Evolutionary conservation across 2,888 invertebrate species (phyloP).

Genomic region (Brenthis daphne): DNA sequence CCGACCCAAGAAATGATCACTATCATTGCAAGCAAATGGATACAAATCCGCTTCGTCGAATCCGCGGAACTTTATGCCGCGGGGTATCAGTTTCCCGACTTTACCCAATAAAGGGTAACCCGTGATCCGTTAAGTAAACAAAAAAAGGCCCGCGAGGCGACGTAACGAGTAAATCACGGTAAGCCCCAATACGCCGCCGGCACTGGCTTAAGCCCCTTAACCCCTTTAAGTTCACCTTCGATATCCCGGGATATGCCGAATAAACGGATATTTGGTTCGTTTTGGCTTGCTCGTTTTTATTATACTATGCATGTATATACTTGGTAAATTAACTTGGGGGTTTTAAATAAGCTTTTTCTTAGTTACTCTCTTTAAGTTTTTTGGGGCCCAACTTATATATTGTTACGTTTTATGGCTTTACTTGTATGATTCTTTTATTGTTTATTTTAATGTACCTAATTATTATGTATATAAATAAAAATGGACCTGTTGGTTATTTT

Average conservation of each 20-base stretch:
- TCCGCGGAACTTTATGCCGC: slow-evolving; percentile 65
- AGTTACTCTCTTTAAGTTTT: background rate
- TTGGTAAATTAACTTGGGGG: slow-evolving; percentile 71
- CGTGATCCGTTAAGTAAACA: slow-evolving; percentile 74
- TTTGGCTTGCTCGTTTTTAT: slow-evolving; percentile 63
- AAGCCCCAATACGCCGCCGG: slow-evolving; percentile 41
- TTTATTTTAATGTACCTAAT: too few species aligned
- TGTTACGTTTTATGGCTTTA: too few species aligned
- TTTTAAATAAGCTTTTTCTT: background rate
- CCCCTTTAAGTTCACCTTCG: slow-evolving; percentile 49
- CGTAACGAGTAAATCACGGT: slow-evolving; percentile 33
- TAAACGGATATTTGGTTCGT: slow-evolving; percentile 37
- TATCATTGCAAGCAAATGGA: slow-evolving; percentile 32
- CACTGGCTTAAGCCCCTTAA: slow-evolving; percentile 42
- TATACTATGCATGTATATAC: slow-evolving; percentile 61
- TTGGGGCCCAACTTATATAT: background rate
- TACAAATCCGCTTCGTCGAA: slow-evolving; percentile 70
- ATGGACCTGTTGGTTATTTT: too few species aligned
- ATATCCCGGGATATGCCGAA: slow-evolving; percentile 57
- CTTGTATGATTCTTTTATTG: too few species aligned
- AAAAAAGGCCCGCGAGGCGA: slow-evolving; percentile 59
- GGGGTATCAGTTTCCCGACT: slow-evolving; percentile 79
- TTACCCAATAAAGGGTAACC: slow-evolving; percentile 74
- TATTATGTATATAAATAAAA: too few species aligned
- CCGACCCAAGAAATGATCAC: slow-evolving; percentile 4